Evolutionary conservation across 2,113 vertebrate genomes (phyloP), one percentile per base, ranked within the genome.

Genomic region (Larimichthys crocea): DNA sequence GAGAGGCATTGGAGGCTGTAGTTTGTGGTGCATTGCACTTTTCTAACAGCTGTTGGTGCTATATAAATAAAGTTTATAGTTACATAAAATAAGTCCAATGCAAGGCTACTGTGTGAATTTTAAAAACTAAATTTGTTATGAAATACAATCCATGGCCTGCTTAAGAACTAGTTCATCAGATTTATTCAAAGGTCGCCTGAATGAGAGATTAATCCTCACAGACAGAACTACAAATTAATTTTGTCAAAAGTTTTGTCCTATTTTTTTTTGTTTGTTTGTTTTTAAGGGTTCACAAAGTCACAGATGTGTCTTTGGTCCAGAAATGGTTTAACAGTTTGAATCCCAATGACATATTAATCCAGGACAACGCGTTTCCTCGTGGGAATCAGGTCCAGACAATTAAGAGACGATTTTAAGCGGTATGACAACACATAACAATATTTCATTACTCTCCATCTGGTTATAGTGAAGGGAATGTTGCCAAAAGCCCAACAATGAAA

Each of bases 261-360:
- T 29, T 46, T 65, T 75, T 17, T 42, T 77, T 73, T 75, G 31
- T 7, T 65, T 75, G n/a, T 20, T 48, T 77, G 35, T 73, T 75
- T 69, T 59, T 16, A 3, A 15, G 2, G 67, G 70, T 79, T 87
- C 63, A 86, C 15, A 66, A 70, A 86, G 80, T 82, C 86, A 82
- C 86, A 86, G 83, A 90, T 84, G 84, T 84, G 44, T 56, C 71
- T 78, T 65, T 79, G 63, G 52, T 75, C 62, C 42, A 52, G 5
- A 82, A 70, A 63, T 24, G 44, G 59, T 77, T 73, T 74, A 40
- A 68, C 48, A 7, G 44, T 71, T 55, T 80, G 52, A 86, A 76
- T 80, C 63, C 46, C 35, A 62, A 22, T 71, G 31, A 62, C 48
- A 76, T 49, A 61, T 71, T 68, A 80, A 85, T 81, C 66, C 52